Base-by-base conservation (phyloP, 2,113 vertebrate species). In the Ochotona princeps region DNA sequence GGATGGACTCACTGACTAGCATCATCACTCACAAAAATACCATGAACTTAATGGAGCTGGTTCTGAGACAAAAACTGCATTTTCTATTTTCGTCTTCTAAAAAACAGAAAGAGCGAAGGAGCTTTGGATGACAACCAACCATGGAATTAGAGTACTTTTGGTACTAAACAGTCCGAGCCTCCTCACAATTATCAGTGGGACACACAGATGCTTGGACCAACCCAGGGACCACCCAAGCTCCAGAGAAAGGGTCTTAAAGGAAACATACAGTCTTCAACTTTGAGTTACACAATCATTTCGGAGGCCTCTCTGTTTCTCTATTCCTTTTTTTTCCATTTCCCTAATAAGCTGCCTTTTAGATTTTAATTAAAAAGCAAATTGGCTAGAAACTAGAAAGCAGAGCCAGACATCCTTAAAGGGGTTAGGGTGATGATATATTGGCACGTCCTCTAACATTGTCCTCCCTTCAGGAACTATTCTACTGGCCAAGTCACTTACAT, bases 351-450 rank as follows among this genome's bases (percentile, higher is more conserved):
- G 30, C 17, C 60, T 79, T 61, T 25, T 35, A 79, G 35, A 21
- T 86, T 92, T 79, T 51, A 80, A 74, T 47, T 35, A 47, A 73
- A 87, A 87, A 74, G 38, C 20, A 67, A 90, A 79, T 61, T 83
- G 26, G 13, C n/a, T 92, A 73, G 30, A 72, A 66, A 73, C 8
- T 28, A 28, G 73, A 72, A 70, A 66, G 3, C 28, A 35, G 30
- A 35, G 26, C 28, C 12, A 89, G 63, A 49, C 32, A 65, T 15
- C 9, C 74, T n/a, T 89, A 35, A 66, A 80, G 26, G 57, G 30
- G 8, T 28, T 51, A 1, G 10, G n/a, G 13, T 30, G 38, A 60
- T 5, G 5, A 25, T 17, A 20, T 38, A 30, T 57, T 3, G 7
- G 69, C 18, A 47, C 70, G 28, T 49, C 15, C 15, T 23, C 1